These are phyloP conservation scores for Holocentrus rufus DNA, from an alignment of 2,797 vertebrate genomes.

Conservation along the genomic window DNA sequence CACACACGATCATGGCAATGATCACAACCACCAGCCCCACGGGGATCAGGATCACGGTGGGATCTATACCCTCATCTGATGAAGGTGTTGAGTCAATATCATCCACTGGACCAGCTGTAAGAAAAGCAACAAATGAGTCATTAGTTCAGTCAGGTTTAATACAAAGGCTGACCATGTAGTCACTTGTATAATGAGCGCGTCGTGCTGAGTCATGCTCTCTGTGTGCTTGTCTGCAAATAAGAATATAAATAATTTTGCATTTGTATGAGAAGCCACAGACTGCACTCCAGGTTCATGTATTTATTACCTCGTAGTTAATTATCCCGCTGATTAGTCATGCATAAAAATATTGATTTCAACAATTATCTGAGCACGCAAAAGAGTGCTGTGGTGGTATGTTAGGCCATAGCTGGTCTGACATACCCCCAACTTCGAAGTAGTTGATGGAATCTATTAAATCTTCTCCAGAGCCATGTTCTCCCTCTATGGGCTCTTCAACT, in stretches of 20 bases:
- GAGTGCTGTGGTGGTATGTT: no score
- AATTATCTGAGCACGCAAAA: background rate
- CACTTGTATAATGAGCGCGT: background rate
- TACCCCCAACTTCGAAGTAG: accelerated
- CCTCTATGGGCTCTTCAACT: background rate
- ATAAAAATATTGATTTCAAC: background rate
- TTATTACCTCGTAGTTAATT: no score
- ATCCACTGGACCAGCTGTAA: background rate
- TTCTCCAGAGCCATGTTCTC: background rate
- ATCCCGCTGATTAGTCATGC: background rate
- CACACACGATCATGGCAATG: slow-evolving; percentile 56
- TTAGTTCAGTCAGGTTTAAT: background rate
- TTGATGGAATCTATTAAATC: background rate
- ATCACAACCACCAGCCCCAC: slow-evolving; percentile 66
- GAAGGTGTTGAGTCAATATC: accelerated
- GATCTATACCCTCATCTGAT: accelerated
- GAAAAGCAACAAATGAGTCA: background rate
- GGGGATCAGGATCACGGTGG: slow-evolving; percentile 64
- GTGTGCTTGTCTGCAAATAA: background rate
- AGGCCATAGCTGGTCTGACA: background rate
- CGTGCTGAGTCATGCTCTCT: background rate
- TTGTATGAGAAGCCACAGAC: no score
- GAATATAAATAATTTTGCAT: background rate
- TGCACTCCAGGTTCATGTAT: no score
- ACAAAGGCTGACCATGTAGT: background rate